These are phyloP conservation scores for Apeltes quadracus DNA, from an alignment of 2,113 vertebrate species.

Conservation along the genomic window DNA sequence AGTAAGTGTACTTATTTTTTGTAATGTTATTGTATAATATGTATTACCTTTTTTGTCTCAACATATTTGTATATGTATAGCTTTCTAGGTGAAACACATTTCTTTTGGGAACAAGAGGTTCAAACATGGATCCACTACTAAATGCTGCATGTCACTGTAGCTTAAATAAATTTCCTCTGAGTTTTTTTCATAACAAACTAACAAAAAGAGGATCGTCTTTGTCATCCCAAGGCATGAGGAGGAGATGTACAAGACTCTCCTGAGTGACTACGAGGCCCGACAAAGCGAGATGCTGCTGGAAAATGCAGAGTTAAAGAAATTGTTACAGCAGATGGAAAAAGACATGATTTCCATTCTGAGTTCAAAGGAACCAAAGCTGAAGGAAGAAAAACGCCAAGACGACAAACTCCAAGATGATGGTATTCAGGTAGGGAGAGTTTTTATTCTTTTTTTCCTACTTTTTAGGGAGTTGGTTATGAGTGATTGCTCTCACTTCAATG, in stretches of 20 bases:
- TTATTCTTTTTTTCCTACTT: neutral
- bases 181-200: neutral
- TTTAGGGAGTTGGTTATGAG: neutral
- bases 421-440: constrained; percentile 76
- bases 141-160: neutral
- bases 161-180: neutral
- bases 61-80: neutral
- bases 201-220: constrained; percentile 28
- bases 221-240: constrained; percentile 87
- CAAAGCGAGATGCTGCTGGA: constrained; percentile 91
- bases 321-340: constrained; percentile 97
- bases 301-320: constrained; percentile 93
- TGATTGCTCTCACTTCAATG: neutral
- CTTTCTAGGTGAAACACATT: constrained; percentile 32
- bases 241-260: constrained; percentile 92
- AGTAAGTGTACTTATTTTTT: constrained; percentile 65
- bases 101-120: constrained; percentile 8
- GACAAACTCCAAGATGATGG: constrained; percentile 79
- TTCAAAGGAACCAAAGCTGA: constrained; percentile 81
- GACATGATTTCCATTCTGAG: constrained; percentile 92
- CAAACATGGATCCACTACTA: neutral
- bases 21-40: neutral
- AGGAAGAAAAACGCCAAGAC: too few relatives aligned
- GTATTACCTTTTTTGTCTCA: neutral
- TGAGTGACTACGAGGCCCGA: constrained; percentile 89